Evolutionary conservation across 2,888 invertebrate genomes (phyloP), one percentile per base, ranked within the genome.

Genomic region (Prosapia bicincta): DNA sequence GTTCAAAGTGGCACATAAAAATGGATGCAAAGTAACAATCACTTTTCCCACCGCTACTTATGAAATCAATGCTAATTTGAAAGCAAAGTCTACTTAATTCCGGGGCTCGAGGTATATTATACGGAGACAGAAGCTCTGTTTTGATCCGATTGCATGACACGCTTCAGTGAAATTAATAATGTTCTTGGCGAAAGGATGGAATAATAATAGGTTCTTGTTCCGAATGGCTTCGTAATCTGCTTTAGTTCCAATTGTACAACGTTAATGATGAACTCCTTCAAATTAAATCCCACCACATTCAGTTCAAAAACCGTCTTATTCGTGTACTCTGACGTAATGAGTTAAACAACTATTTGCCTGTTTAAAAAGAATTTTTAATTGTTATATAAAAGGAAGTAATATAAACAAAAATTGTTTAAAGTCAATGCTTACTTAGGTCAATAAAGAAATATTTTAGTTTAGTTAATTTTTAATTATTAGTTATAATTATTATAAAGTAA

Each of bases 141-240:
- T 20, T 72, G 72, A 72, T 72, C 72, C 72, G 65, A 65, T 72
- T 72, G 65, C 66, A 66, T 30, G 66, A 66, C 72, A 72, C 66
- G 72, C 72, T 66, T 66, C 72, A 32, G 30, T 72, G 72, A 72
- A 66, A 72, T 72, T 72, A 72, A 72, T 72, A 72, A 66, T 66
- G 26, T 23, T 10, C 65, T 26, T 25, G 54, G 54, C 20, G 54
- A 54, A 54, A 54, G 54, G 54, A 54, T 54, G 54, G 54, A 54
- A 54, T 54, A 54, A 54, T 54, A 54, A 54, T 54, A 54, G 54
- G 54, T 54, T 54, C 54, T n/a, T n/a, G 20, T 54, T 54, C 54
- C 54, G 20, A 54, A 54, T 54, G 54, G 54, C 54, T 54, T 54
- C 54, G 20, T 54, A 54, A 54, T 54, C 54, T 54, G 20, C 54